Percentiles rank a stretch among this genome's conserved stretches.
These are phyloP conservation scores for Lepetodrilus schrolli DNA, from an alignment of 2,888 invertebrate genomes.

Conservation along the genomic window DNA sequence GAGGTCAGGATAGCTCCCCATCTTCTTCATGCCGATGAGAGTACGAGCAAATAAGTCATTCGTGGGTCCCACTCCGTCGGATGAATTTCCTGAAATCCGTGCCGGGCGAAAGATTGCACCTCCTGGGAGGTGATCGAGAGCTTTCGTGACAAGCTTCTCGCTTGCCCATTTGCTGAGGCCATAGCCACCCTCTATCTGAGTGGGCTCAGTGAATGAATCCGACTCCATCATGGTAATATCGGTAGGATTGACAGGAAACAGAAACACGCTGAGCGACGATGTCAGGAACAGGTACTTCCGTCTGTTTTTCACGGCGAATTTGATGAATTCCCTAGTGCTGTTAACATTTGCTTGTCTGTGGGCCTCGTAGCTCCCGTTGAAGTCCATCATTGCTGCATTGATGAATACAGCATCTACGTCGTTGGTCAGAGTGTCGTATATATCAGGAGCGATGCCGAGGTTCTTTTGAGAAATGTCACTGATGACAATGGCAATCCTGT, in stretches of 20 bases:
- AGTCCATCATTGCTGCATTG: constrained; percentile 61
- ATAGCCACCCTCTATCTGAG: constrained; percentile 52
- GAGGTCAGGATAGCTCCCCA: constrained; percentile 55
- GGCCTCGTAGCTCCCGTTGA: constrained; percentile 54
- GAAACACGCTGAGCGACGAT: constrained; percentile 57
- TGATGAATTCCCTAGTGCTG: constrained; percentile 55
- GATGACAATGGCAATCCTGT: constrained; percentile 53
- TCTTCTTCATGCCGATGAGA: constrained; percentile 49
- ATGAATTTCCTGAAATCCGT: constrained; percentile 49
- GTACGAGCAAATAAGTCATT: constrained; percentile 55
- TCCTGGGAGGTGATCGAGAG: constrained; percentile 52
- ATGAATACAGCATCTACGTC: constrained; percentile 54
- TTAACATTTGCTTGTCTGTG: constrained; percentile 53
- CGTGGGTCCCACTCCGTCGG: constrained; percentile 50
- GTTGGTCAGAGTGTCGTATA: constrained; percentile 48
- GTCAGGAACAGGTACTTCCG: constrained; percentile 56
- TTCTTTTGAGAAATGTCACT: constrained; percentile 52
- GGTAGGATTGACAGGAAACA: constrained; percentile 46
- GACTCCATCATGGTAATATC: constrained; percentile 36
- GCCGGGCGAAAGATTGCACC: constrained; percentile 61
- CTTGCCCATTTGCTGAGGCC: constrained; percentile 62
- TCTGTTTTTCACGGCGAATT: constrained; percentile 51
- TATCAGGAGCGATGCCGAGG: constrained; percentile 54
- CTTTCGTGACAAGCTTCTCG: constrained; percentile 54
- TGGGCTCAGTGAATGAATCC: constrained; percentile 51